These are phyloP conservation scores for Corythornis cristatus DNA, from an alignment of 2,113 vertebrate genomes.

Conservation along the genomic window DNA sequence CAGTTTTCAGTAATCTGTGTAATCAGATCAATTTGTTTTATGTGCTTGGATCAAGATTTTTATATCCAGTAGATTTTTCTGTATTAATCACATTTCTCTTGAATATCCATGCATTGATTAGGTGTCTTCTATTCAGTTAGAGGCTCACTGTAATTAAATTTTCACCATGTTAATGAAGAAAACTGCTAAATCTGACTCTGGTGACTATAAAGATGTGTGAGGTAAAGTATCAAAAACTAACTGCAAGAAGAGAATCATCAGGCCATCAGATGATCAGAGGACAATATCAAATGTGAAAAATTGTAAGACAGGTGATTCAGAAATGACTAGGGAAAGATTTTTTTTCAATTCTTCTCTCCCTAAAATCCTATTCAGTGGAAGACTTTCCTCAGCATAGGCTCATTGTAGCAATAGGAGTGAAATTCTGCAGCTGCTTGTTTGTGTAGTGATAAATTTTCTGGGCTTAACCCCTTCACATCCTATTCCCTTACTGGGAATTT, in stretches of 20 bases:
- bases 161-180: background rate
- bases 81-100: background rate
- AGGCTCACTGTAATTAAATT: background rate
- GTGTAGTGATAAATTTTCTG: background rate
- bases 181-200: background rate
- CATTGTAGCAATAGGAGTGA: background rate
- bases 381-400: background rate
- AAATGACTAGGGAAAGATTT: background rate
- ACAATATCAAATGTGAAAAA: background rate
- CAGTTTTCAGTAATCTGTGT: conserved; percentile 24
- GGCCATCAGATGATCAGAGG: background rate
- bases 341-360: background rate
- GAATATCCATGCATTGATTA: background rate
- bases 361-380: background rate
- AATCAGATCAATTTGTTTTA: conserved; percentile 26
- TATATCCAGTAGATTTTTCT: conserved; percentile 1
- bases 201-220: background rate
- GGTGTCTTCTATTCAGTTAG: background rate
- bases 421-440: conserved; percentile 26
- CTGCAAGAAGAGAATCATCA: background rate
- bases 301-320: background rate
- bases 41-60: background rate
- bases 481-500: background rate
- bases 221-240: background rate
- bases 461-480: conserved; percentile 48